phyloP scores from a whole-genome alignment of 2,888 invertebrate genomes.

The Tromatobia lineatoria region DNA sequence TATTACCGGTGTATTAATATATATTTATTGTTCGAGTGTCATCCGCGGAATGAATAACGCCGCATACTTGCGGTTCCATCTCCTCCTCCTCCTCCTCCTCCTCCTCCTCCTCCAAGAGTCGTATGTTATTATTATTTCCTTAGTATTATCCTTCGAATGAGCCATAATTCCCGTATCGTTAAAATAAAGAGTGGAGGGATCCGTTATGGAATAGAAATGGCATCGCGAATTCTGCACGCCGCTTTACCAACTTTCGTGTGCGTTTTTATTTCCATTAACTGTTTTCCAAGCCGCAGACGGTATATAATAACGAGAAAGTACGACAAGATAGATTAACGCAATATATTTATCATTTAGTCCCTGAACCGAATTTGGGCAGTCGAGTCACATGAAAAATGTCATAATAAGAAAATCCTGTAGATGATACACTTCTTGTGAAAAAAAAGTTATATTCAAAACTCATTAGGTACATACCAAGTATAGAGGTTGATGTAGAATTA shows the following conservation, averaged over 20 bases:
- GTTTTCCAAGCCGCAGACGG: neutral
- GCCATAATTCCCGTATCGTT: constrained; percentile 37
- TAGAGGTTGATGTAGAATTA: no score
- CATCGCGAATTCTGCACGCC: constrained; percentile 56
- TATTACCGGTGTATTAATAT: constrained; percentile 34
- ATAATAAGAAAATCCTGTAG: no score
- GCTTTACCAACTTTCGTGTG: constrained; percentile 35
- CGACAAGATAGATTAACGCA: neutral
- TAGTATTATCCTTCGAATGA: constrained; percentile 45
- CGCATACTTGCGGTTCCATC: constrained; percentile 49
- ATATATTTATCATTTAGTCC: neutral
- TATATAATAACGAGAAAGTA: constrained; percentile 49
- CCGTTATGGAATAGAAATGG: constrained; percentile 66
- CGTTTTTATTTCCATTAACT: constrained; percentile 57
- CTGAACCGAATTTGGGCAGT: no score
- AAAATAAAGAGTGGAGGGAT: constrained; percentile 50
- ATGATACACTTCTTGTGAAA: no score
- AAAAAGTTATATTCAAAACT: no score
- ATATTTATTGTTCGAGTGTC: constrained; percentile 40
- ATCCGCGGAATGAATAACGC: constrained; percentile 43
- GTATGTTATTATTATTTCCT: constrained; percentile 6
- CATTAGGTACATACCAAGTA: no score
- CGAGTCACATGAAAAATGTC: no score
- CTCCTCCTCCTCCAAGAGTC: constrained; percentile 8
- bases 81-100: constrained; percentile 18